Evolutionary conservation across 2,888 invertebrate genomes (phyloP).

Genomic region (Parnassius smintheus): DNA sequence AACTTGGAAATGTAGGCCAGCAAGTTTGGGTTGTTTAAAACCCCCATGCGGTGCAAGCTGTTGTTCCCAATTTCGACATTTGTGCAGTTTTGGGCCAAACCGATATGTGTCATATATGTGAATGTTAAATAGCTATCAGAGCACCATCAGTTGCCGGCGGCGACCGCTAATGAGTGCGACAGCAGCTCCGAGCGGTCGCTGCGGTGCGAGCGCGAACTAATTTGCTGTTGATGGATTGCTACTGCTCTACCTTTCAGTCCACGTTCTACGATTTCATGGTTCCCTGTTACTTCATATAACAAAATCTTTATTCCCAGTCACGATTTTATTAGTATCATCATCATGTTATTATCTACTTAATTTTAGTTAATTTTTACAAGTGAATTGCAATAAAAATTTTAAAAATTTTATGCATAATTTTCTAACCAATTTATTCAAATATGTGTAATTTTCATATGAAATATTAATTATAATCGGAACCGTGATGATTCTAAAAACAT

Average conservation of each 20-base stretch:
- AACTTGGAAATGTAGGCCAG: background rate
- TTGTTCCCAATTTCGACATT: slow-evolving; percentile 8
- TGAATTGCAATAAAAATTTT: too few species aligned
- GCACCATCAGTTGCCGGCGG: slow-evolving; percentile 47
- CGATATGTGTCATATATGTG: slow-evolving; percentile 37
- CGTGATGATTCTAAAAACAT: too few species aligned
- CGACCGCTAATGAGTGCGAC: slow-evolving; percentile 75
- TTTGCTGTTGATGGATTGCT: slow-evolving; percentile 72
- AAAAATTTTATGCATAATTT: too few species aligned
- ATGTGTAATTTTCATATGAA: too few species aligned
- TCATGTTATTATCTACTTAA: too few species aligned
- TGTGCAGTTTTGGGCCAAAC: slow-evolving; percentile 32
- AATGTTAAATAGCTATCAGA: slow-evolving; percentile 47
- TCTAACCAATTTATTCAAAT: too few species aligned
- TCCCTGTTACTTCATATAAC: slow-evolving; percentile 15
- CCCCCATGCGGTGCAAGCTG: slow-evolving; percentile 2
- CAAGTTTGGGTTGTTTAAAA: background rate
- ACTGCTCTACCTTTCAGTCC: slow-evolving; percentile 29
- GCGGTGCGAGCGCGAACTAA: slow-evolving; percentile 70
- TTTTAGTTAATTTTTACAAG: too few species aligned
- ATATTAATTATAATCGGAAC: too few species aligned
- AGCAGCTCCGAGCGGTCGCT: slow-evolving; percentile 64
- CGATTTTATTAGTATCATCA: too few species aligned
- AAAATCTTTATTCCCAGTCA: background rate
- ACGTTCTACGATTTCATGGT: slow-evolving; percentile 10